Conservation (phyloP, 2,113 vertebrate species). For the Candoia aspera region DNA sequence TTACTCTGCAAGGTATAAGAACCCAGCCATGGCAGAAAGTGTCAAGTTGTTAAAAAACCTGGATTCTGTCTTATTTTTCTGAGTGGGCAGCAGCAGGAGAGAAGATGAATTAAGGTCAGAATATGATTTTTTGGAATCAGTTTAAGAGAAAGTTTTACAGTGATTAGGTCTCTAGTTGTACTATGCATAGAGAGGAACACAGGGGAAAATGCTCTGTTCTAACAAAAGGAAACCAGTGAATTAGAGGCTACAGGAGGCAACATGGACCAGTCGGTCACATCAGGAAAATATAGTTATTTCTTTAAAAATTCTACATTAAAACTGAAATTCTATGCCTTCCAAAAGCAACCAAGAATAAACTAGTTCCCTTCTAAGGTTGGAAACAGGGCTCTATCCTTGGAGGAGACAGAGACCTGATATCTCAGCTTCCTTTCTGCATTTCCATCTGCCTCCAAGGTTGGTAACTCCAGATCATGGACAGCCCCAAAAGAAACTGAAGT, state of each 20-base stretch:
- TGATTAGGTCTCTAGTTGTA: constrained; percentile 24
- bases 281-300: too few species aligned
- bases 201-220: not conserved
- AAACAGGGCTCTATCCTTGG: too few species aligned
- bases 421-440: too few species aligned
- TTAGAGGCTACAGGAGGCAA: not conserved
- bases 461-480: too few species aligned
- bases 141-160: constrained; percentile 17
- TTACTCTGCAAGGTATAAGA: constrained; percentile 42
- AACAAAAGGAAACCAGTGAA: not conserved
- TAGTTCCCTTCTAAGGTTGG: too few species aligned
- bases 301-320: too few species aligned
- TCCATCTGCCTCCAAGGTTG: too few species aligned
- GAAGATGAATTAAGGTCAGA: constrained; percentile 42
- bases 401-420: too few species aligned
- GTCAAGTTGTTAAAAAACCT: constrained; percentile 26
- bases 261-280: too few species aligned
- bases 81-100: constrained; percentile 7
- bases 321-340: too few species aligned
- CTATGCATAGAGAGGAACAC: not conserved
- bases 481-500: too few species aligned
- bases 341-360: too few species aligned
- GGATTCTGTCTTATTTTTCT: constrained; percentile 20
- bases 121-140: constrained; percentile 23
- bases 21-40: constrained; percentile 34